Conservation (phyloP, 1,140 invertebrate species). For the Camponotus pennsylvanicus region DNA sequence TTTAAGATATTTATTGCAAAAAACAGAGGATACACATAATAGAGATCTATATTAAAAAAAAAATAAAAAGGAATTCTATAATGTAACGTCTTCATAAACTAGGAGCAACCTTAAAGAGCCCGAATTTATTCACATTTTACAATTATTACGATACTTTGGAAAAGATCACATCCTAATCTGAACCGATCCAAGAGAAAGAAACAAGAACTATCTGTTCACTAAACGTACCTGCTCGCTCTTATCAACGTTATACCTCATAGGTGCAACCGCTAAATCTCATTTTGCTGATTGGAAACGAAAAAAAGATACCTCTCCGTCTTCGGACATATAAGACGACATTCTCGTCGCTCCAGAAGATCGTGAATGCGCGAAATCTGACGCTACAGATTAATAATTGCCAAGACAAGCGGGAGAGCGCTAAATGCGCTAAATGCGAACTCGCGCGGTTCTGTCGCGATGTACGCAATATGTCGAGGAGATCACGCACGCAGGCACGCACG, state of each 20-base stretch:
- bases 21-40: too few species aligned
- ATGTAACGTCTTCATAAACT: neutral
- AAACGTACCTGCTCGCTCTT: constrained; percentile 20
- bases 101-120: neutral
- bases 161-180: neutral
- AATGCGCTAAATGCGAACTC: neutral
- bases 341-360: neutral
- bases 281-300: neutral
- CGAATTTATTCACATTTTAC: neutral
- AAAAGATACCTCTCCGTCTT: neutral
- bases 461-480: neutral
- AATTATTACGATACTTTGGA: neutral
- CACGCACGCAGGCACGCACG: constrained; percentile 15
- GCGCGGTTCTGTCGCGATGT: neutral
- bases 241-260: neutral
- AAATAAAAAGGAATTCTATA: neutral
- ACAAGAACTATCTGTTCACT: neutral
- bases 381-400: neutral
- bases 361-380: neutral
- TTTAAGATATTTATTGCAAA: neutral
- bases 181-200: neutral
- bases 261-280: neutral
- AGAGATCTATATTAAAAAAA: too few species aligned
- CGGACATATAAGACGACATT: neutral
- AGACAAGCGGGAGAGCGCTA: neutral